These are phyloP conservation scores for Passer montanus DNA, from an alignment of 2,113 vertebrate genomes.

Conservation along the genomic window DNA sequence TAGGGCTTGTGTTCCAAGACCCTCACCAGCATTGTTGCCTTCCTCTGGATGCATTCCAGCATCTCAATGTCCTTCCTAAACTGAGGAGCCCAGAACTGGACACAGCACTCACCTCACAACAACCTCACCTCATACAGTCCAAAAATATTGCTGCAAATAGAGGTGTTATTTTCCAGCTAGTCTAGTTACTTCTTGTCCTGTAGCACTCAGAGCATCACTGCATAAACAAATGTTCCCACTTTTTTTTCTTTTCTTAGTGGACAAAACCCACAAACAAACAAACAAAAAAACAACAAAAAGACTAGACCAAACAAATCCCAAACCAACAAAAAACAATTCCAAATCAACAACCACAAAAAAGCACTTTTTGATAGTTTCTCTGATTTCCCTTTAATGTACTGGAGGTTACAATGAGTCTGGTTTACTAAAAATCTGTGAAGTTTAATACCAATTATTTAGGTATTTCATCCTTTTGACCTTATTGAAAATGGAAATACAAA, in stretches of 20 bases:
- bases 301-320: neutral
- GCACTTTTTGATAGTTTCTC: fast-evolving
- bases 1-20: neutral
- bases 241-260: neutral
- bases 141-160: neutral
- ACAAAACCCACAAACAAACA: neutral
- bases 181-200: neutral
- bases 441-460: neutral
- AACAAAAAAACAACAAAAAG: neutral
- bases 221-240: neutral
- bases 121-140: neutral
- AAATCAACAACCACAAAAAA: neutral
- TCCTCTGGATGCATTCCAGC: fast-evolving
- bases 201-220: neutral
- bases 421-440: neutral
- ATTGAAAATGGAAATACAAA: neutral
- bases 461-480: neutral
- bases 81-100: neutral
- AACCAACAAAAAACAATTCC: too few relatives aligned
- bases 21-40: neutral
- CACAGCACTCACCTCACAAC: neutral
- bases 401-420: neutral
- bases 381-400: neutral
- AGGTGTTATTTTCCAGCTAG: neutral
- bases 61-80: neutral